Evolutionary conservation across 2,113 vertebrate genomes (phyloP).

Genomic region (Marcusenius ussheri): DNA sequence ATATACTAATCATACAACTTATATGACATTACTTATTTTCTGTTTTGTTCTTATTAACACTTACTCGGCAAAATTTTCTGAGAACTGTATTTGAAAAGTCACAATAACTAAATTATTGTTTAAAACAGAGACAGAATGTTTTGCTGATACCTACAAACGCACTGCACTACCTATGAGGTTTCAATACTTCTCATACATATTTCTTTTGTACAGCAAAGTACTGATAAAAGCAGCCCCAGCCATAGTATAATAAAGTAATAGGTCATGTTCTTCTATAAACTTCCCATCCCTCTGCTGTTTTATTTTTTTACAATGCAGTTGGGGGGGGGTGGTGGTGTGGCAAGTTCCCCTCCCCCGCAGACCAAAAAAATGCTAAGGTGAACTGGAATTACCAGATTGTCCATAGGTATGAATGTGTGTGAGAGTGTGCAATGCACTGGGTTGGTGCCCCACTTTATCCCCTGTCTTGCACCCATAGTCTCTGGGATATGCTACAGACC

Average conservation of each 20-base stretch:
- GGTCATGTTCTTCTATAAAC: background rate
- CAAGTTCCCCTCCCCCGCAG: background rate
- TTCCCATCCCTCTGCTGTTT: background rate
- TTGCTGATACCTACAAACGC: background rate
- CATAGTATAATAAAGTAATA: background rate
- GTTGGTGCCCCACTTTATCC: background rate
- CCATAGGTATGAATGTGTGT: background rate
- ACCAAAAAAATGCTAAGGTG: background rate
- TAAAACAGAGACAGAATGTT: background rate
- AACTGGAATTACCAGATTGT: background rate
- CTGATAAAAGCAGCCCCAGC: background rate
- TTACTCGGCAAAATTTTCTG: background rate
- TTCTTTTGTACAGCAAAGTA: background rate
- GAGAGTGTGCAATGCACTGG: background rate
- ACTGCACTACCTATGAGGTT: background rate
- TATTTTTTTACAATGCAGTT: background rate
- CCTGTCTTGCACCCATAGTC: background rate
- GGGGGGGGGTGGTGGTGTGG: background rate
- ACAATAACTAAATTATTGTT: background rate
- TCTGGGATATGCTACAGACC: background rate
- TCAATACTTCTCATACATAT: background rate
- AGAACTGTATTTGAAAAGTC: background rate
- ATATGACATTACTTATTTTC: background rate
- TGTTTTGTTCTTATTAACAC: background rate
- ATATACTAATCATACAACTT: background rate